Evolutionary conservation across 2,113 vertebrate genomes (phyloP), one percentile per base, ranked within the genome.

Genomic region (Chlorocebus sabaeus): DNA sequence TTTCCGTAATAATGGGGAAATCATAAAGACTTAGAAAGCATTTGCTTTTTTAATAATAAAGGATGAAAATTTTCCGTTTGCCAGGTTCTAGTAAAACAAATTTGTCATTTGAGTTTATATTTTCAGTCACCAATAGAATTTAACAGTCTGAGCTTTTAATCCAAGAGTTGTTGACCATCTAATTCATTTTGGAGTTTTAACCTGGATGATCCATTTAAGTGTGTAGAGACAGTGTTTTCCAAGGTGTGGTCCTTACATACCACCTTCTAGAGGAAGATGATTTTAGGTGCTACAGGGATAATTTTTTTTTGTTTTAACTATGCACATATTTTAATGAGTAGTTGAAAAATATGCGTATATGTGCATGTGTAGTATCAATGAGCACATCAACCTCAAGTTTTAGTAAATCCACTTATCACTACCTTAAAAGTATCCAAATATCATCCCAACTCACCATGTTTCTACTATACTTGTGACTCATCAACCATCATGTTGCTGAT

Each of bases 101-200:
- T 12, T 20, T 76, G 30, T 84, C 45, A 81, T 50, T 55, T 52
- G 20, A 83, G 61, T 85, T 86, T 80, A 25, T 72, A 85, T 67
- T 95, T 94, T 89, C 76, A 90, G 16, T 84, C 52, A 45, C 12
- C 45, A 48, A 55, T 61, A 90, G 61, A 81, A 78, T 35, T 52
- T 61, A 79, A 80, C n/a, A 70, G 64, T 40, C 84, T 90, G 32
- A 70, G 12, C 9, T 93, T 82, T 96, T 68, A 68, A 23, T 78
- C 5, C 17, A 57, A 83, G 38, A 30, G 0, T 79, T 20, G 50
- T 61, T 93, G 67, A 82, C 10, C 57, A 64, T 75, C 92, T 91
- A 50, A 68, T 38, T 95, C 55, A 92, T 70, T 48, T 83, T 79
- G 35, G 50, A 84, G 23, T 92, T 97, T 95, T 75, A 86, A 91